Base-by-base conservation (phyloP, 2,113 vertebrate genomes). In the Microcebus griseorufus region DNA sequence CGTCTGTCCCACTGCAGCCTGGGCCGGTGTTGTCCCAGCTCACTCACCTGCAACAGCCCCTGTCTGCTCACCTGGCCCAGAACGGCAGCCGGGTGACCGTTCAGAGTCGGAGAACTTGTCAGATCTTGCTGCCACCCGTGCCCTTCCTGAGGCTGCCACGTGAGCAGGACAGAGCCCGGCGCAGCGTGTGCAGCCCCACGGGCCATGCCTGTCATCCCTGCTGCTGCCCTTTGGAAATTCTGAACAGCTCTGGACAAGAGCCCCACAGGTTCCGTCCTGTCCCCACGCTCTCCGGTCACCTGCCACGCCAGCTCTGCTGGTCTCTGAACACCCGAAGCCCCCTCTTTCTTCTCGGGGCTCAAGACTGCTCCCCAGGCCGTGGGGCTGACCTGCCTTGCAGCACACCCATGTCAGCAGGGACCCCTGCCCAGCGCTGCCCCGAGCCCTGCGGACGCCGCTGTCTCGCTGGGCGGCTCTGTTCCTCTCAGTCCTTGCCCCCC, bases 1-100 rank as follows among this genome's bases (percentile, higher is more conserved):
- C 7, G 0, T 22, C 69, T 92, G 0, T 12, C 51, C 37, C 25
- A 8, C 39, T 25, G n/a, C 34, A 4, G 60, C 20, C 34, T 17
- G 5, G 12, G 29, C 80, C 17, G 0, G 10, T 0, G 0, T 13
- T 0, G 0, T 34, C 51, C 90, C n/a, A n/a, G 67, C 7, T 51
- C 2, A 3, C 12, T 10, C 6, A 18, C 62, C 53, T 72, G 27
- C 11, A 6, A 27, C 1, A 16, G 27, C 27, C 2, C 53, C 58
- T 51, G 6, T 53, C 34, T 51, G 18, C 4, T 10, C 25, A 20
- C 23, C 58, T 27, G 51, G 42, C 53, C 27, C 2, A 23, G 53
- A 4, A 32, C 18, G 12, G 87, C 48, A 23, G 37, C 18, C 18
- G 3, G 55, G 55, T 16, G 18, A 5, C 9, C 0, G 3, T 2